Evolutionary conservation across 2,113 vertebrate genomes (phyloP), one percentile per base, ranked within the genome.

Genomic region (Amazona vittata): DNA sequence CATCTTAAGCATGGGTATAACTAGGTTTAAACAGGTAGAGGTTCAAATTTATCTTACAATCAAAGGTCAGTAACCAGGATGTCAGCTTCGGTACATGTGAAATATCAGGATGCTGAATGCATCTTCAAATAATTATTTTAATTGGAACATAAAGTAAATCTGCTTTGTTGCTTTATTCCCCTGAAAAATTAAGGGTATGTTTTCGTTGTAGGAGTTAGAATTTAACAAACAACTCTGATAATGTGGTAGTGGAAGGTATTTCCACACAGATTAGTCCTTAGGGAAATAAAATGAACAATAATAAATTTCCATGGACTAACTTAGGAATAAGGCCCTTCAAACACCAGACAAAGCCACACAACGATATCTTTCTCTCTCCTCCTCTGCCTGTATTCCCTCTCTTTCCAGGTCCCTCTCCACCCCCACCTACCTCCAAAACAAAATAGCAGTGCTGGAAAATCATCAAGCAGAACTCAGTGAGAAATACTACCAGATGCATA

Each of bases 401-500:
- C 37, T 90, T 29, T 21, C 18, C 16, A 64, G 31, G 7, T 8
- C 11, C 7, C 17, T 5, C 17, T 89, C n/a, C 28, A 39, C 53
- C 11, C 31, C 26, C 39, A 18, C 22, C 17, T 83, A 28, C 33
- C 28, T 44, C 57, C 26, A 47, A 52, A 89, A 57, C 18, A 47
- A 86, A 71, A 57, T 28, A 83, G 37, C 50, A 71, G 13, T 43
- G 60, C 41, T 95, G 75, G 89, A 90, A 89, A 77, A 90, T 41
- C 49, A 70, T 95, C 78, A 78, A 47, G 84, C 2, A 1, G 19
- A 43, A 67, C 46, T 85, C 33, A 22, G 25, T 60, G 69, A 70
- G 79, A 95, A 90, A 46, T 79, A n/a, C 41, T 24, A 89, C 70
- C 49, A 96, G 86, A 78, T 85, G 63, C 78, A 62, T 50, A 90